A percentile compares a stretch with the other conserved stretches of the same genome.
Conservation (phyloP, 2,888 invertebrate genomes). For the Griposia aprilina region DNA sequence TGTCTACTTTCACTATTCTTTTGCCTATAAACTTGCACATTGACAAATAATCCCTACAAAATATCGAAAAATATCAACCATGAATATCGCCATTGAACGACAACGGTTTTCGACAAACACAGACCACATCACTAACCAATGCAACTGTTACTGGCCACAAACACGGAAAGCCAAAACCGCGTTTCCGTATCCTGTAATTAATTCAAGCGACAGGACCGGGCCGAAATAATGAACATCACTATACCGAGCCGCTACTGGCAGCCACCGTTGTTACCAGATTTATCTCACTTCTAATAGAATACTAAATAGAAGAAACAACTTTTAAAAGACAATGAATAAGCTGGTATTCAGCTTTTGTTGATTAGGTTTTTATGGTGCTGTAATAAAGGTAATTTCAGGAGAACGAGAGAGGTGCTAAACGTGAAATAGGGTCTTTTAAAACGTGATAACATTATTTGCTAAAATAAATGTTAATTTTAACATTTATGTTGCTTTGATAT, state of each 20-base stretch:
- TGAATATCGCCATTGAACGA: neutral
- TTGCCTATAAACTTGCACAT: neutral
- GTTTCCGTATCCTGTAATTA: slow-evolving; percentile 73
- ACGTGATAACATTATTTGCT: slow-evolving; percentile 13
- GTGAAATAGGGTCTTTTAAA: slow-evolving; percentile 15
- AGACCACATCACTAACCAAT: slow-evolving; percentile 65
- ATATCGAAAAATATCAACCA: neutral
- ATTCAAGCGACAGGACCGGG: slow-evolving; percentile 65
- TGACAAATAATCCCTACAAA: neutral
- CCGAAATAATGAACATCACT: slow-evolving; percentile 69
- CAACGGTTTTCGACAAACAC: slow-evolving; percentile 43
- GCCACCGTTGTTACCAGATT: slow-evolving; percentile 62
- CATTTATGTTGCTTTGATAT: neutral
- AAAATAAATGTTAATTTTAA: neutral
- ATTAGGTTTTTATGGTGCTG: slow-evolving; percentile 17
- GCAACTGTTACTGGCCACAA: slow-evolving; percentile 60
- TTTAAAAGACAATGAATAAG: slow-evolving; percentile 37
- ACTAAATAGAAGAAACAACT: slow-evolving; percentile 21
- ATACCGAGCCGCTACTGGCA: slow-evolving; percentile 59
- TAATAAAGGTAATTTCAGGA: slow-evolving; percentile 31
- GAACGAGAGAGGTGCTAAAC: slow-evolving; percentile 16
- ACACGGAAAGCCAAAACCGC: slow-evolving; percentile 73
- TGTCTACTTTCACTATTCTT: neutral
- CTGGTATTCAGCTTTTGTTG: slow-evolving; percentile 7
- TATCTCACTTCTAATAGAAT: slow-evolving; percentile 62